Conservation (phyloP, 2,797 vertebrate genomes). For the Anniella stebbinsi region DNA sequence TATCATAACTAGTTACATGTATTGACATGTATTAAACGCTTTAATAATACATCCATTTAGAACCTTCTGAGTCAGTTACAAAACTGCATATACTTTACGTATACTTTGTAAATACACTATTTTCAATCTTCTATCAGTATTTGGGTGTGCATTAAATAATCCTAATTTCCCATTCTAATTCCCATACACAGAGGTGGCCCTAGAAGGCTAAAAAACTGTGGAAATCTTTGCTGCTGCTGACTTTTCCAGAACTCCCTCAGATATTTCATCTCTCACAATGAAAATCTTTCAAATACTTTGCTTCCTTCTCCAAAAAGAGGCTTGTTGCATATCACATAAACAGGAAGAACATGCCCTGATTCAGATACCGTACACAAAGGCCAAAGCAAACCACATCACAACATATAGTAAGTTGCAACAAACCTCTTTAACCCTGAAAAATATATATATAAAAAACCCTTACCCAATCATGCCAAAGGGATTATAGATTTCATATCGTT, state of each 20-base stretch:
- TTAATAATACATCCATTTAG: conserved; percentile 8
- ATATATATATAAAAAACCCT: conserved; percentile 15
- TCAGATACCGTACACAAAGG: conserved; percentile 8
- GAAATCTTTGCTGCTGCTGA: conserved; percentile 5
- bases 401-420: not conserved
- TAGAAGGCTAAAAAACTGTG: conserved; percentile 15
- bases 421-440: conserved; percentile 9
- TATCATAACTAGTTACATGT: conserved; percentile 28
- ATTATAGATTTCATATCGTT: conserved; percentile 40
- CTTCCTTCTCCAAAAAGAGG: not conserved
- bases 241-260: conserved; percentile 6
- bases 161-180: conserved; percentile 9
- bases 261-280: not conserved
- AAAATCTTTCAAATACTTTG: not conserved
- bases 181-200: not conserved
- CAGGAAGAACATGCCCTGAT: not conserved
- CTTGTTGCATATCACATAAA: not conserved
- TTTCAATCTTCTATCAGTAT: conserved; percentile 12
- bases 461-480: not conserved
- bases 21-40: conserved; percentile 23
- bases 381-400: conserved; percentile 26
- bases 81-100: conserved; percentile 39
- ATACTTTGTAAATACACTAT: not conserved
- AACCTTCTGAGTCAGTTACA: conserved; percentile 43
- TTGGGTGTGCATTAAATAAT: conserved; percentile 4